Evolutionary conservation across 2,797 vertebrate genomes (phyloP), one percentile per base, ranked within the genome.

Genomic region (Cichlasoma orientale): DNA sequence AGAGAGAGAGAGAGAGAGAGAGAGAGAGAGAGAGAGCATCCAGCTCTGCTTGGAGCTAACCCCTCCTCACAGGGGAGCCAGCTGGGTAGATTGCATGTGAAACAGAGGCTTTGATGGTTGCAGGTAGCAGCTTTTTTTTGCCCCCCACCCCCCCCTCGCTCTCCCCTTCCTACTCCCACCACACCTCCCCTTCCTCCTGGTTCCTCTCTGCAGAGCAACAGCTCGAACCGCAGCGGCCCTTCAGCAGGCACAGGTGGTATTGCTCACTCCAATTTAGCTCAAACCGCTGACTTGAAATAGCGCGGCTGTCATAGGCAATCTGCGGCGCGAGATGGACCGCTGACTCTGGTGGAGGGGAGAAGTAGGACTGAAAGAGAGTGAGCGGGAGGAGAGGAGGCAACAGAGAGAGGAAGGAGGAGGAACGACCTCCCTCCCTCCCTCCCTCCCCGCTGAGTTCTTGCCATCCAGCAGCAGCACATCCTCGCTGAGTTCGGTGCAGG

Each of bases 211-310:
- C 19, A 66, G 86, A 86, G 87, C 82, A 80, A 71, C 87, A 81
- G 70, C 59, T 57, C 81, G 66, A 89, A 93, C 91, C 88, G 38
- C 85, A 80, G 89, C 82, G 72, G 84, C 86, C 92, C 85, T 88
- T 90, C 91, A 90, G 85, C 88, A 90, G 90, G 93, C 94, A 95
- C 95, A 95, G 94, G 94, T 95, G 95, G 91, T 93, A 92, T 91
- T 94, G 95, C 95, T 95, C 93, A 88, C 93, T 95, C 92, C 93
- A 94, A 96, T 95, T 95, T 95, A 92, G 87, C 95, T 96, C 95
- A 95, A 93, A 95, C 91, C 72, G 82, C 79, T 25, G 83, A 94
- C 94, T 95, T 95, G 93, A 95, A 95, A 94, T 92, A 93, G 90
- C 66, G 33, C 63, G 82, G 92, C 94, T 95, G 94, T 95, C 94